Evolutionary conservation across 1,140 invertebrate genomes (phyloP), one percentile per base, ranked within the genome.

Genomic region (Nomia melanderi): DNA sequence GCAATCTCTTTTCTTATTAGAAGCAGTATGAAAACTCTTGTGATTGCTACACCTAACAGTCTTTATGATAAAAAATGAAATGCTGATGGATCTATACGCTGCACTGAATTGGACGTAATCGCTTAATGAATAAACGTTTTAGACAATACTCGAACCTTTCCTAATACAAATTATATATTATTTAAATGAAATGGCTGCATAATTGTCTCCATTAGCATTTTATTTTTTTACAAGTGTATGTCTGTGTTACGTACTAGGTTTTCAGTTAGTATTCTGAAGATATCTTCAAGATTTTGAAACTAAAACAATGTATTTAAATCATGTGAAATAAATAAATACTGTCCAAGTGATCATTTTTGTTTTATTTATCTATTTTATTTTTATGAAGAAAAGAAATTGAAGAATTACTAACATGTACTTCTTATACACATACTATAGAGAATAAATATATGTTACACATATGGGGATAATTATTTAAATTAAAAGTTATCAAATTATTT

Each of bases 221-320:
- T 82, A 77, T 72, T 41, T 81, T 82, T 70, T 65, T 65, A 81
- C 36, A 63, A 79, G 9, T 25, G 36, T 56, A 67, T 64, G 36
- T 71, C 63, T 82, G 54, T 50, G 79, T 82, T 70, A 77, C 44
- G 70, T 78, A 72, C 25, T 78, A 82, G 81, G 54, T 39, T 69
- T 36, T 78, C 77, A 54, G 64, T 73, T 66, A 78, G 14, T 69
- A 56, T 50, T 23, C 54, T 69, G 73, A 76, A 65, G 36, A 66
- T 78, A 83, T 67, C 70, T 82, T 69, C 57, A 78, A 59, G 53
- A 67, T 76, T 82, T 64, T 73, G 36, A 78, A 57, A 69, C 44
- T 56, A 25, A 82, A 82, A 70, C 33, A 60, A 78, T 77, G 60
- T 81, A 82, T 82, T 78, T 78, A 83, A 78, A 53, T 59, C 53